A percentile compares a stretch with the other conserved stretches of the same genome.
Conservation (phyloP, 2,888 invertebrate species). For the Prenolepis imparis region DNA sequence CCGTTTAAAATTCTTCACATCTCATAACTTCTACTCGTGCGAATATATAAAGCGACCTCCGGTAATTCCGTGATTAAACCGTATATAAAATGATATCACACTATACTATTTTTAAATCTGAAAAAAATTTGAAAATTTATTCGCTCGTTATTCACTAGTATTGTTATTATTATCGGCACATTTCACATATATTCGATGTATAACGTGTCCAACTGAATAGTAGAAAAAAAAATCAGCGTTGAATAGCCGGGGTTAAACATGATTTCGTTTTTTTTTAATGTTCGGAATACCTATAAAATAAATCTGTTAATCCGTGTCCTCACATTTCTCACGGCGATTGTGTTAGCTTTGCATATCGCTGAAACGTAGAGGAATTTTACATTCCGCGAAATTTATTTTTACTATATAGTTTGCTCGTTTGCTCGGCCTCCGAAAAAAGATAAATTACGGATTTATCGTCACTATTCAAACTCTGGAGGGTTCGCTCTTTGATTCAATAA, state of each 20-base stretch:
- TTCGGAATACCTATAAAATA: not conserved
- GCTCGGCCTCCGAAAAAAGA: constrained; percentile 18
- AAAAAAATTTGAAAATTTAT: constrained; percentile 23
- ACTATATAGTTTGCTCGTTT: constrained; percentile 1
- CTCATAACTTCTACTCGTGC: constrained; percentile 8
- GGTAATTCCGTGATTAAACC: not conserved
- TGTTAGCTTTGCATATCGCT: constrained; percentile 9
- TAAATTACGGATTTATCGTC: constrained; percentile 36
- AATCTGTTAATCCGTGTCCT: constrained; percentile 9
- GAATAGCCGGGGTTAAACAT: not conserved
- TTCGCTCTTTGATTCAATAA: constrained; percentile 4
- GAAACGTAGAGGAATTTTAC: constrained; percentile 4
- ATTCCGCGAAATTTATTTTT: constrained; percentile 13
- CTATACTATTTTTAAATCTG: not conserved
- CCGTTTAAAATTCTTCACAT: constrained; percentile 34
- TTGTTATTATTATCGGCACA: not conserved
- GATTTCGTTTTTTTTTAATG: constrained; percentile 6
- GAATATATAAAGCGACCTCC: constrained; percentile 4
- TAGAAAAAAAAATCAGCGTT: not conserved
- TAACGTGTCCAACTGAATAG: not conserved
- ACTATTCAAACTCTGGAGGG: constrained; percentile 18
- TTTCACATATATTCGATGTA: not conserved
- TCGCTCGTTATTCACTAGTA: not conserved
- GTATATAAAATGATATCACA: not conserved
- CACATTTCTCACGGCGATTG: constrained; percentile 15